Percentiles rank a stretch among this genome's conserved stretches.
Evolutionary conservation across 2,113 vertebrate genomes (phyloP).

Genomic region (Notechis scutatus): DNA sequence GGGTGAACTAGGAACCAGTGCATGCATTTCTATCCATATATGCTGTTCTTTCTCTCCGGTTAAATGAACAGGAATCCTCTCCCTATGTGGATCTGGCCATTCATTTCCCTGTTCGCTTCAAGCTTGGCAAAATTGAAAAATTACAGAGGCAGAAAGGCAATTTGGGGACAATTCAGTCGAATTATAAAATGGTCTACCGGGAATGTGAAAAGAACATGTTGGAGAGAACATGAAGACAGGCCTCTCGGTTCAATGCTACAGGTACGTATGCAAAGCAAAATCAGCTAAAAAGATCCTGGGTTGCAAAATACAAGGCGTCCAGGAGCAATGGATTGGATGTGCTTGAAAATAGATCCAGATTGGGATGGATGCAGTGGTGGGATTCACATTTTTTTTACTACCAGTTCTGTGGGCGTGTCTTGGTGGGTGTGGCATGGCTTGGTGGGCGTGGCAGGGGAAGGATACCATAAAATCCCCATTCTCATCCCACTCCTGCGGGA

Average conservation of each 20-base stretch:
- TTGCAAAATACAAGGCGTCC: background rate
- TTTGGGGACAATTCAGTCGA: background rate
- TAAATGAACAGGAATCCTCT: background rate
- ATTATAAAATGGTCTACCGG: background rate
- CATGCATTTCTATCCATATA: background rate
- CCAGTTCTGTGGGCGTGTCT: no score
- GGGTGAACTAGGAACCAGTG: background rate
- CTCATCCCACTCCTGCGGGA: no score
- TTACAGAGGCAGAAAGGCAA: background rate
- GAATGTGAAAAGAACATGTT: background rate
- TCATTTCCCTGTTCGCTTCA: background rate
- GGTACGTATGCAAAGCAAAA: background rate
- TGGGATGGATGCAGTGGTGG: no score
- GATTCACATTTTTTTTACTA: no score
- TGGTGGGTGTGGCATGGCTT: no score
- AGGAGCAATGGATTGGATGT: background rate
- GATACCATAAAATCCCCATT: no score
- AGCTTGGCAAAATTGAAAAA: background rate
- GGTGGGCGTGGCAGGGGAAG: no score
- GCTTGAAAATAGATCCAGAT: background rate
- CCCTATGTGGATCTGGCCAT: background rate
- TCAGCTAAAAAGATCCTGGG: background rate
- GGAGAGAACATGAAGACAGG: background rate
- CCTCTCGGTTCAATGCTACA: background rate
- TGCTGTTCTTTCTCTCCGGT: background rate